Base-by-base conservation (phyloP, 2,888 invertebrate species). In the Orgyia antiqua region DNA sequence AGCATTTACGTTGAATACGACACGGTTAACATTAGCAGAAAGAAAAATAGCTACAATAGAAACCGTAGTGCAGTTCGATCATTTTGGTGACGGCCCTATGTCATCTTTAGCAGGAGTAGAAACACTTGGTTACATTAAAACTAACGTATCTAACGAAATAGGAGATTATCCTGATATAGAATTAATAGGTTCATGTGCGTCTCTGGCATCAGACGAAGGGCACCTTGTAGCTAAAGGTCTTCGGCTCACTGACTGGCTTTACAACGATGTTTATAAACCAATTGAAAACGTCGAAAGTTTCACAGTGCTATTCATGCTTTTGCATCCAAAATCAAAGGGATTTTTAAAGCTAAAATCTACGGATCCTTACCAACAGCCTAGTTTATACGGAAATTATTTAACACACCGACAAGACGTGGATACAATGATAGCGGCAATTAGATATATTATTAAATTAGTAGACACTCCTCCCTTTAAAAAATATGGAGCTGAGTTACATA, bases 381-480 rank as follows among this genome's bases (percentile, higher is more conserved):
- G 88, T 15, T 87, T 94, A 34, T 89, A 92, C 51, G 92, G 93
- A 0, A 92, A 94, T 67, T 94, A 94, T 58, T 87, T 94, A 42
- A 82, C 89, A 1, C 83, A 90, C 27, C 82, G 82, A 4, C 70
- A 87, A 32, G 94, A 94, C 45, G 60, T 89, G 1, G 80, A 80
- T 11, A 84, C 89, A 1, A 66, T 91, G 50, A 64, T 91, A 25
- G 89, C 91, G 36, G 91, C 89, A 3, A 88, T 89, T 45, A 53
- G 72, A 30, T 88, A 90, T 40, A 80, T 89, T 6, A 69, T 88
- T 19, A 83, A 87, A 34, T 58, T 92, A 13, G 78, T 89, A 0
- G 76, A 87, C 23, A 89, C 91, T 0, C 66, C 72, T 4, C 79
- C 89, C 0, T 91, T 91, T 68, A 83, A 82, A 42, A 87, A 87